Evolutionary conservation across 1,140 invertebrate genomes (phyloP).

Genomic region (Limonius californicus): DNA sequence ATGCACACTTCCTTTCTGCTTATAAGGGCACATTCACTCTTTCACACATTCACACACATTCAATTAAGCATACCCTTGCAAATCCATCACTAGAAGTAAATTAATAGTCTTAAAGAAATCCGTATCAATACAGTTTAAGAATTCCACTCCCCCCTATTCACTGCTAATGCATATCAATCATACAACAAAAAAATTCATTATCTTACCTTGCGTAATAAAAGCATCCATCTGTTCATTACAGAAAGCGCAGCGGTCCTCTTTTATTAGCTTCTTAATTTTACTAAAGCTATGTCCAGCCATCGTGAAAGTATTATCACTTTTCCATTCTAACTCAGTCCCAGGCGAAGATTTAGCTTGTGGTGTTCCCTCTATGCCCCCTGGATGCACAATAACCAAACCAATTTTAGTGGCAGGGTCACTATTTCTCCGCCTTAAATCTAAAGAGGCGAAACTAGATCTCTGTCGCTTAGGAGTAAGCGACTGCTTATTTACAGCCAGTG

Average conservation of each 20-base stretch:
- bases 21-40: too few species aligned
- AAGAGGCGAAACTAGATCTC: slow-evolving; percentile 48
- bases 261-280: slow-evolving; percentile 66
- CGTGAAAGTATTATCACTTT: slow-evolving; percentile 58
- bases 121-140: too few species aligned
- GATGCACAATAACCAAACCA: slow-evolving; percentile 41
- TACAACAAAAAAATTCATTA: too few species aligned
- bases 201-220: slow-evolving; percentile 73
- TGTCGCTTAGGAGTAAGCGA: slow-evolving; percentile 49
- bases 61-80: too few species aligned
- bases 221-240: slow-evolving; percentile 61
- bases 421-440: slow-evolving; percentile 62
- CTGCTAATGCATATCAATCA: too few species aligned
- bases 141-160: too few species aligned
- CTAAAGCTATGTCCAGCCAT: slow-evolving; percentile 70
- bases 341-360: slow-evolving; percentile 45
- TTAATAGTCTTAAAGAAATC: too few species aligned
- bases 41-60: too few species aligned
- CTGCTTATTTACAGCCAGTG: slow-evolving; percentile 32
- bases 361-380: slow-evolving; percentile 40
- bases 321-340: slow-evolving; percentile 51
- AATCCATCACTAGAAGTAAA: too few species aligned
- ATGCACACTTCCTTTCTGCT: too few species aligned
- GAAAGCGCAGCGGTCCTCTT: slow-evolving; percentile 60
- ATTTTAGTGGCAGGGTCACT: slow-evolving; percentile 65